Conservation (phyloP, 2,888 invertebrate species). For the Lasius platythorax region DNA sequence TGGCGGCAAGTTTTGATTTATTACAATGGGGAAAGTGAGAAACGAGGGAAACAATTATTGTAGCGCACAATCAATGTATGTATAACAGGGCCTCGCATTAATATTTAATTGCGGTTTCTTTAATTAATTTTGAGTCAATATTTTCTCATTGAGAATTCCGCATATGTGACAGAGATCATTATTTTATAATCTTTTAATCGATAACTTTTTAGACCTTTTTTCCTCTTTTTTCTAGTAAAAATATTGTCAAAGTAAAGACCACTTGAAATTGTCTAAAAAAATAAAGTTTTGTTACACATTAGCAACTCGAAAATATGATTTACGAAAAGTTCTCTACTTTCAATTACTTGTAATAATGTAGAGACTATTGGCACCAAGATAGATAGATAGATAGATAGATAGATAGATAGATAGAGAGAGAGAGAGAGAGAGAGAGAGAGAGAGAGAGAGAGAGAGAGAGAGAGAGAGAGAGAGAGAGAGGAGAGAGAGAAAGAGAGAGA, state of each 20-base stretch:
- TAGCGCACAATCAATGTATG: not conserved
- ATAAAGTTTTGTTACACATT: not conserved
- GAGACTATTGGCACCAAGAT: not conserved
- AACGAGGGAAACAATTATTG: not conserved
- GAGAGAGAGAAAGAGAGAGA: no score
- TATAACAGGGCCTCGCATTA: not conserved
- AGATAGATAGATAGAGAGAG: no score
- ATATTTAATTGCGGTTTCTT: not conserved
- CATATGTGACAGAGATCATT: not conserved
- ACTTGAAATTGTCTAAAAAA: not conserved
- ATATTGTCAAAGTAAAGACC: not conserved
- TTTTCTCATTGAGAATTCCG: not conserved
- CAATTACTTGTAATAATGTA: not conserved
- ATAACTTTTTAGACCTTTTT: not conserved
- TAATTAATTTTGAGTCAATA: not conserved
- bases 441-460: no score
- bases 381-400: not conserved
- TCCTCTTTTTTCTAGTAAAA: not conserved
- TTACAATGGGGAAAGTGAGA: not conserved
- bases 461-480: no score
- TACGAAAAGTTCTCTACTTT: not conserved
- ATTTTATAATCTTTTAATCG: not conserved
- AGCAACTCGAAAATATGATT: not conserved
- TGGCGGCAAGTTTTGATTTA: conserved; percentile 5
- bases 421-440: not conserved